Conservation (phyloP, 2,888 invertebrate species). For the Meandrusa payeni region DNA sequence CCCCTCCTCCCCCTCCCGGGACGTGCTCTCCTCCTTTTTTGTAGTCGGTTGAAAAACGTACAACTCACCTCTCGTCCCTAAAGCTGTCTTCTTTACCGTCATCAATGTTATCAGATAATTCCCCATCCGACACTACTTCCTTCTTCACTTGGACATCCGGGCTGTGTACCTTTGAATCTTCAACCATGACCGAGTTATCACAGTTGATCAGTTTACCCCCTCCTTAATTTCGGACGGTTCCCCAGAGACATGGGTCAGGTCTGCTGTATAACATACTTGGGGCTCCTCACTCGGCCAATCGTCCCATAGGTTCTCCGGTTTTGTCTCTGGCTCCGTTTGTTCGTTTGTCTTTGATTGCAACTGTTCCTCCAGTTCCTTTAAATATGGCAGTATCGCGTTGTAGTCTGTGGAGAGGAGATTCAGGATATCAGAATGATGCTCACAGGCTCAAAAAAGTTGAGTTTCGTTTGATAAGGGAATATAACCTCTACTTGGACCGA, state of each 20-base stretch:
- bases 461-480: too few relatives aligned
- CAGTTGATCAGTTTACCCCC: too few relatives aligned
- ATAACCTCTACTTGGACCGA: too few relatives aligned
- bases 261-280: slow-evolving; percentile 32
- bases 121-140: background rate
- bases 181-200: background rate
- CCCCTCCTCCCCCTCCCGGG: too few relatives aligned
- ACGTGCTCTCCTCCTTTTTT: too few relatives aligned
- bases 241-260: slow-evolving; percentile 25
- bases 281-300: slow-evolving; percentile 27
- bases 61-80: slow-evolving; percentile 23
- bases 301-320: slow-evolving; percentile 35
- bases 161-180: slow-evolving; percentile 26
- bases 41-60: too few relatives aligned
- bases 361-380: slow-evolving; percentile 66
- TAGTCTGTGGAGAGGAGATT: slow-evolving; percentile 56
- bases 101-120: background rate
- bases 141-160: slow-evolving; percentile 30
- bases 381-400: slow-evolving; percentile 67
- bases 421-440: too few relatives aligned
- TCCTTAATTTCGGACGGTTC: slow-evolving; percentile 25
- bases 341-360: slow-evolving; percentile 40
- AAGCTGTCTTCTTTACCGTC: slow-evolving; percentile 19
- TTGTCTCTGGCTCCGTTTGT: slow-evolving; percentile 27
- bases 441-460: too few relatives aligned